Percentiles rank a stretch among this genome's conserved stretches.
Evolutionary conservation across 2,888 invertebrate species (phyloP).

Genomic region (Craniophora ligustri): DNA sequence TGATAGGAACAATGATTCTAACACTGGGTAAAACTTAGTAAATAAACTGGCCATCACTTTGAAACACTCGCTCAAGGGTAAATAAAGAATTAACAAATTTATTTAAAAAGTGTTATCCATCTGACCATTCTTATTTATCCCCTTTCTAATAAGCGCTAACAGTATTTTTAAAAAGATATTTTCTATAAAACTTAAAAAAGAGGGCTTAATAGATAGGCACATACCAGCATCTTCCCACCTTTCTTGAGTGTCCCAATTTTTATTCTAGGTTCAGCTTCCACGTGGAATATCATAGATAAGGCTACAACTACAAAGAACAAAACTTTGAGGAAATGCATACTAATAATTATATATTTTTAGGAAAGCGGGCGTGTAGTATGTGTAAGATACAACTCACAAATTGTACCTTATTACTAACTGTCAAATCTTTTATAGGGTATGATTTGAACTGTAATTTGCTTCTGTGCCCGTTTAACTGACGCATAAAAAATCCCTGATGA

Average conservation of each 20-base stretch:
- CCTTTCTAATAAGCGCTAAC: too few relatives aligned
- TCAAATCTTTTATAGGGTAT: constrained; percentile 4
- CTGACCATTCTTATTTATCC: too few relatives aligned
- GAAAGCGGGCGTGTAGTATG: not conserved
- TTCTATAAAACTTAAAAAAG: too few relatives aligned
- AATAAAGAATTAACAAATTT: too few relatives aligned
- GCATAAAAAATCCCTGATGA: not conserved
- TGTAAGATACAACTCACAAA: not conserved
- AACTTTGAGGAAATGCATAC: constrained; percentile 11
- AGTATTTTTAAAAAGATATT: too few relatives aligned
- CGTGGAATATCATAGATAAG: constrained; percentile 10
- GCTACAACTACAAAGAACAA: constrained; percentile 13
- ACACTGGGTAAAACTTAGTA: too few relatives aligned
- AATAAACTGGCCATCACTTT: too few relatives aligned
- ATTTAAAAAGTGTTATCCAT: too few relatives aligned
- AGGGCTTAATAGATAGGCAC: not conserved
- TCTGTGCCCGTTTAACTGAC: not conserved
- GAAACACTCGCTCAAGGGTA: too few relatives aligned
- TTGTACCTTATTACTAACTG: not conserved
- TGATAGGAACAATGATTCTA: too few relatives aligned
- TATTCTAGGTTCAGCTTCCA: constrained; percentile 9
- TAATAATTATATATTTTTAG: not conserved
- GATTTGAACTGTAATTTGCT: not conserved
- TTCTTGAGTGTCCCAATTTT: constrained; percentile 1
- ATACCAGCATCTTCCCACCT: constrained; percentile 10